Percentiles rank a stretch among this genome's conserved stretches.
phyloP scores from a whole-genome alignment of 2,113 vertebrate species.

The Amazona vittata region DNA sequence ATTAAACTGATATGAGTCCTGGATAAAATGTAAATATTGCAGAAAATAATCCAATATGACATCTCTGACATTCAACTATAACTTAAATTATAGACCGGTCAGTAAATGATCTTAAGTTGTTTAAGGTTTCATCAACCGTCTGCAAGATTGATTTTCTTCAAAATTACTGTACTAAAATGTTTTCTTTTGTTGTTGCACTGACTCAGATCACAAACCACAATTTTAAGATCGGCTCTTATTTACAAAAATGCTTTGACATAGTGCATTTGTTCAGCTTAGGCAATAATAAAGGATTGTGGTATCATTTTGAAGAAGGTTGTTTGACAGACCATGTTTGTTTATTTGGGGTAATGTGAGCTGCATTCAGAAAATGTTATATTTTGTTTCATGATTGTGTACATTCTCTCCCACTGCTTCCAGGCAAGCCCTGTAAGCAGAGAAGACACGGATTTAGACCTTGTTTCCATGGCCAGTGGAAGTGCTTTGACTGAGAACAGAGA shows the following conservation, averaged over 20 bases:
- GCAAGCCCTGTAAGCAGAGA: slow-evolving; percentile 83
- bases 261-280: slow-evolving; percentile 80
- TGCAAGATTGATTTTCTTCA: slow-evolving; percentile 80
- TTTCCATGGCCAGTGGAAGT: slow-evolving; percentile 76
- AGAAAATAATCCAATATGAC: slow-evolving; percentile 73
- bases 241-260: slow-evolving; percentile 83
- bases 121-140: slow-evolving; percentile 78
- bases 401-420: slow-evolving; percentile 84
- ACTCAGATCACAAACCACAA: slow-evolving; percentile 82
- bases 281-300: slow-evolving; percentile 81
- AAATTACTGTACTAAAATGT: slow-evolving; percentile 83
- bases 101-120: slow-evolving; percentile 80
- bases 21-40: slow-evolving; percentile 68
- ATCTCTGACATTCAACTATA: slow-evolving; percentile 72
- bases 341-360: slow-evolving; percentile 83
- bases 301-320: slow-evolving; percentile 83
- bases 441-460: slow-evolving; percentile 78
- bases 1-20: slow-evolving; percentile 59
- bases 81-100: slow-evolving; percentile 77
- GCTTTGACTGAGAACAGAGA: slow-evolving; percentile 77
- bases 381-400: slow-evolving; percentile 86
- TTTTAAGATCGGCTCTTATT: slow-evolving; percentile 84
- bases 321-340: slow-evolving; percentile 85
- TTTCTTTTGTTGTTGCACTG: slow-evolving; percentile 81
- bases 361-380: slow-evolving; percentile 83